Evolutionary conservation across 1,140 invertebrate species (phyloP).

Genomic region (Zophobas atratus): DNA sequence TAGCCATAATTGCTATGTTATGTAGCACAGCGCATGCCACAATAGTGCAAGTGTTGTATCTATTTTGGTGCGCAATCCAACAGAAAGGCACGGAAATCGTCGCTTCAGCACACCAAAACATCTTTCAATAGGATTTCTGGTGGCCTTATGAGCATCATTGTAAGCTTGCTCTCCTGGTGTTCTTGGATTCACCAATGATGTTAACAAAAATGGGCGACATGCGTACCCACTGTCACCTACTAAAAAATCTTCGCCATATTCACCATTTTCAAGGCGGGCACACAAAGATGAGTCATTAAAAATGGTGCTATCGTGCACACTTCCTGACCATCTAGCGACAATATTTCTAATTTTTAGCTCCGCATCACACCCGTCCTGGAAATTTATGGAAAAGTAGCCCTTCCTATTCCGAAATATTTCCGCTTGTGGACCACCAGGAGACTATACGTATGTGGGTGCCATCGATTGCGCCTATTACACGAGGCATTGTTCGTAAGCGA

Average conservation of each 20-base stretch:
- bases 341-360: neutral
- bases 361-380: neutral
- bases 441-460: neutral
- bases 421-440: neutral
- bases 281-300: neutral
- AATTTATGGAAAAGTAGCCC: neutral
- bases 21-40: neutral
- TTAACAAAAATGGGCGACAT: neutral
- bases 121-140: conserved; percentile 4
- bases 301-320: neutral
- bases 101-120: neutral
- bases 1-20: neutral
- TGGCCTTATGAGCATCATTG: neutral
- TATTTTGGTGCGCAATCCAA: neutral
- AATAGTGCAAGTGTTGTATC: neutral
- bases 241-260: neutral
- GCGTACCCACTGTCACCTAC: neutral
- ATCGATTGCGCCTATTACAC: neutral
- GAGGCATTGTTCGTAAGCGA: neutral
- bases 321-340: neutral
- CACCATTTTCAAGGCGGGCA: neutral
- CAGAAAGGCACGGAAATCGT: neutral
- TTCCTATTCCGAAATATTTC: neutral
- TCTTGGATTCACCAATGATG: neutral
- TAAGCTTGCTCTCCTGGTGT: neutral